These are phyloP conservation scores for Cirrhinus mrigala DNA, from an alignment of 2,797 vertebrate genomes.

Conservation along the genomic window DNA sequence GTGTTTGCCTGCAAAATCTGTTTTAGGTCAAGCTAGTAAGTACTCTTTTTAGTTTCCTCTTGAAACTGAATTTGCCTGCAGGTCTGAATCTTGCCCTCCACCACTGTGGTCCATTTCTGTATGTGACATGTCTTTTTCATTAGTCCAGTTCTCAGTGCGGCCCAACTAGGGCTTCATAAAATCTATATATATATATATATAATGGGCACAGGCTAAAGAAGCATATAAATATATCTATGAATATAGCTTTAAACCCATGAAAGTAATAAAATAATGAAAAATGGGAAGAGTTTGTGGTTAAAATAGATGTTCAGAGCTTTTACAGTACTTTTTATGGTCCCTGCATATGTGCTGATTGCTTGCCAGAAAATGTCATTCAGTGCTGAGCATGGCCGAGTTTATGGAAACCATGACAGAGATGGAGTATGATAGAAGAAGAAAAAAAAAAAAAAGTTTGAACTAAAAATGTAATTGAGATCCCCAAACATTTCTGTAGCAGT, in stretches of 20 bases:
- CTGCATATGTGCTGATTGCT: conserved; percentile 30
- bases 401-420: background rate
- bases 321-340: conserved; percentile 23
- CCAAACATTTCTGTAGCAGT: background rate
- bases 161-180: conserved; percentile 20
- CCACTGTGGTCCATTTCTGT: conserved; percentile 23
- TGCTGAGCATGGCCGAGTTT: conserved; percentile 7
- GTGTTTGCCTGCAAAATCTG: background rate
- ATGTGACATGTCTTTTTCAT: conserved; percentile 42
- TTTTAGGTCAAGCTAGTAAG: background rate
- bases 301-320: conserved; percentile 16
- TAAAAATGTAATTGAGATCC: background rate
- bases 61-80: background rate
- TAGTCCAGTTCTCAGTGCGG: conserved; percentile 3
- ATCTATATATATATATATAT: background rate
- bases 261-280: conserved; percentile 22
- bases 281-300: conserved; percentile 13
- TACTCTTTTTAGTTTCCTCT: background rate
- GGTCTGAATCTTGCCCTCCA: conserved; percentile 10
- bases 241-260: conserved; percentile 1
- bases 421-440: background rate
- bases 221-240: background rate
- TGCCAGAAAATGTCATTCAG: conserved; percentile 45
- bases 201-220: conserved; percentile 20
- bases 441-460: background rate